Conservation (phyloP, 2,113 vertebrate species). For the Thomomys bottae region DNA sequence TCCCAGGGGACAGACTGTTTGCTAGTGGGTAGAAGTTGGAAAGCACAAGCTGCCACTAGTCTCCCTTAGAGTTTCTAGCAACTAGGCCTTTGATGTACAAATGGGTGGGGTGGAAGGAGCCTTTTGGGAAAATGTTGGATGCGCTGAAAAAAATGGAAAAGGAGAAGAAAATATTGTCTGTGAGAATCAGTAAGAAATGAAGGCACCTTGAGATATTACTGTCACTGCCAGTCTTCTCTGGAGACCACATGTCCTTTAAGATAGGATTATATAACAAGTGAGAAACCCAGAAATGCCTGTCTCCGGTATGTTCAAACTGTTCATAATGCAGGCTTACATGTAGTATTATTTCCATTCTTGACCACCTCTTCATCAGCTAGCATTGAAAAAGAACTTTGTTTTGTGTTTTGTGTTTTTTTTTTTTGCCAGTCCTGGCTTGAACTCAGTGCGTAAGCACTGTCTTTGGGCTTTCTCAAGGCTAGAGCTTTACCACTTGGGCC, state of each 20-base stretch:
- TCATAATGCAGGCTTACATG: neutral
- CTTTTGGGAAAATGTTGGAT: conserved; percentile 31
- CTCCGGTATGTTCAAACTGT: neutral
- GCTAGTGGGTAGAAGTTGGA: neutral
- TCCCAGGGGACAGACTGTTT: conserved; percentile 30
- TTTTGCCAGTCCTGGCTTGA: no score
- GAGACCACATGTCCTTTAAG: neutral
- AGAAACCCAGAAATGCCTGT: neutral
- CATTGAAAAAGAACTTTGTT: neutral
- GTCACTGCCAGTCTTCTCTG: neutral
- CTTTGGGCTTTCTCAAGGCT: no score
- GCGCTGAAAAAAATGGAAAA: neutral
- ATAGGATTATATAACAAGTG: neutral
- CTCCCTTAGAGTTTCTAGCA: neutral
- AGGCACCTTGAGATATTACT: neutral
- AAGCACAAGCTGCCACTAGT: neutral
- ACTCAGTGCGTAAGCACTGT: no score
- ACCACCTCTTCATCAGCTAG: neutral
- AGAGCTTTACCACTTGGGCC: no score
- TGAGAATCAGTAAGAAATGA: neutral
- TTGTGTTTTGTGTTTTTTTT: no score
- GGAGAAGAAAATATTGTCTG: neutral
- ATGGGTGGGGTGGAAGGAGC: neutral
- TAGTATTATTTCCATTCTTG: neutral
- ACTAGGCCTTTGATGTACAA: conserved; percentile 12